These are phyloP conservation scores for Podarcis muralis DNA, from an alignment of 2,113 vertebrate species.

Conservation along the genomic window DNA sequence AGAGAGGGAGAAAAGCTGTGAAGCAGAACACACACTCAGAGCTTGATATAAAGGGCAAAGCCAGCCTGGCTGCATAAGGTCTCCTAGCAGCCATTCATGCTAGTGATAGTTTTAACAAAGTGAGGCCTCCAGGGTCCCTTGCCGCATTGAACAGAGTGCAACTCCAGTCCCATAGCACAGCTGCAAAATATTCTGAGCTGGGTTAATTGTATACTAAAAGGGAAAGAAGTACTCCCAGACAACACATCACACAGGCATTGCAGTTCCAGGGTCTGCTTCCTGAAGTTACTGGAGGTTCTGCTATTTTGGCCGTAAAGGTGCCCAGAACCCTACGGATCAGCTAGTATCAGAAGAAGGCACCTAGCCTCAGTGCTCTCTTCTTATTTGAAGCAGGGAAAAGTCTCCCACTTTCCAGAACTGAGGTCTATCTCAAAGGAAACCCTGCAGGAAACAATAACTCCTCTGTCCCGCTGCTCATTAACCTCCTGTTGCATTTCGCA, in stretches of 20 bases:
- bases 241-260: neutral
- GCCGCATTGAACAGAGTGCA: too few species aligned
- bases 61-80: neutral
- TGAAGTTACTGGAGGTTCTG: neutral
- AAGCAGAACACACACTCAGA: neutral
- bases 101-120: neutral
- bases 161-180: too few species aligned
- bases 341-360: neutral
- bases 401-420: neutral
- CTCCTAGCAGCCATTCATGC: too few species aligned
- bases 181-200: too few species aligned
- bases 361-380: neutral
- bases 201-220: neutral
- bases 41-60: neutral
- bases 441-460: neutral
- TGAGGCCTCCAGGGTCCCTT: neutral
- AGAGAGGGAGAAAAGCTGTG: neutral
- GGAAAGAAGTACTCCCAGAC: neutral
- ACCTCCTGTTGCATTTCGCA: conserved; percentile 47
- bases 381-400: neutral
- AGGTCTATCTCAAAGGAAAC: neutral
- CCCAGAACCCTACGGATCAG: neutral
- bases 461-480: neutral
- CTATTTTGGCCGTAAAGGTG: too few species aligned
- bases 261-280: too few species aligned